A percentile compares a stretch with the other conserved stretches of the same genome.
Conservation (phyloP, 2,888 invertebrate genomes). For the Parnassius glacialis region DNA sequence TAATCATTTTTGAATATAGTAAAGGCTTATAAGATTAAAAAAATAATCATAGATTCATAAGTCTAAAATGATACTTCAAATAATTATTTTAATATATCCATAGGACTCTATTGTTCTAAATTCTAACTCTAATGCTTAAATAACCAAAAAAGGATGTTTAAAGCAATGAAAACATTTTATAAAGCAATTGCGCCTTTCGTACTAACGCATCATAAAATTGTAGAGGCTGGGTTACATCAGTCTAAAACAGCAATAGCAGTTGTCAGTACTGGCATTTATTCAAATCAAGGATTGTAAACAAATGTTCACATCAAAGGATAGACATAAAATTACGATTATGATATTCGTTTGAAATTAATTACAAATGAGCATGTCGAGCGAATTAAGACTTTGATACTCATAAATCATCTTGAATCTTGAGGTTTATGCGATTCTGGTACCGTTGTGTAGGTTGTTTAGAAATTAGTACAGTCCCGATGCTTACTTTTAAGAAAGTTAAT, state of each 20-base stretch:
- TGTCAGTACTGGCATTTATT: slow-evolving; percentile 16
- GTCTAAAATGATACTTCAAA: no score
- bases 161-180: slow-evolving; percentile 31
- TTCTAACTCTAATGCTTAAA: not conserved
- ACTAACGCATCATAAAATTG: slow-evolving; percentile 10
- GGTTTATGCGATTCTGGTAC: slow-evolving; percentile 31
- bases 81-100: no score
- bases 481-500: not conserved
- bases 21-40: no score
- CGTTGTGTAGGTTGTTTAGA: slow-evolving; percentile 21
- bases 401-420: slow-evolving; percentile 18
- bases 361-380: slow-evolving; percentile 28
- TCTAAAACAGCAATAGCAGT: slow-evolving; percentile 8
- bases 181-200: slow-evolving; percentile 4
- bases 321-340: slow-evolving; percentile 40
- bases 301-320: slow-evolving; percentile 37
- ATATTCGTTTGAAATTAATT: slow-evolving; percentile 43
- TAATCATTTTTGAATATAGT: no score
- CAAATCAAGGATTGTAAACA: slow-evolving; percentile 32
- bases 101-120: no score
- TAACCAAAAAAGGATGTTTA: slow-evolving; percentile 38
- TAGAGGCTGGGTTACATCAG: slow-evolving; percentile 20
- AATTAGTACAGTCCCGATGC: slow-evolving; percentile 2
- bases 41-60: no score
- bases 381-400: slow-evolving; percentile 29